phyloP scores from a whole-genome alignment of 2,888 invertebrate species.

The Gymnosoma rotundatum region DNA sequence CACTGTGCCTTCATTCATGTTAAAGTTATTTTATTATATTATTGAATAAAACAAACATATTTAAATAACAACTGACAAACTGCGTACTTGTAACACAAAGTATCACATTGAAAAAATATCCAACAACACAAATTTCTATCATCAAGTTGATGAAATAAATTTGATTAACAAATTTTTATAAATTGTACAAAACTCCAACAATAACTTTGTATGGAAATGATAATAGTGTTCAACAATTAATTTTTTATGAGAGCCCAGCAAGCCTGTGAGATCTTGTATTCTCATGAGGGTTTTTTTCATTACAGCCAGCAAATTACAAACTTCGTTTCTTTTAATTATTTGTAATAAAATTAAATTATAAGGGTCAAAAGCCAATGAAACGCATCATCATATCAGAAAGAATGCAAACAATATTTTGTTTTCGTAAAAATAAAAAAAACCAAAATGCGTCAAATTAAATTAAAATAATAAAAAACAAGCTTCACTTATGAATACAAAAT shows the following conservation, averaged over 20 bases:
- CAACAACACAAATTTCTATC: background rate
- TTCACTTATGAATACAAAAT: conserved; percentile 13
- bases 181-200: conserved; percentile 3
- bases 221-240: conserved; percentile 28
- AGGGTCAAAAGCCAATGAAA: conserved; percentile 62
- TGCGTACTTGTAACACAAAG: background rate
- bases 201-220: conserved; percentile 3
- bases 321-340: conserved; percentile 51
- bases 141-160: conserved; percentile 10
- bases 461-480: background rate
- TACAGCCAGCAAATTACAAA: conserved; percentile 29
- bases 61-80: background rate
- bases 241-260: conserved; percentile 36
- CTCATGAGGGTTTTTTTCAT: conserved; percentile 25
- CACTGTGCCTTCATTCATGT: background rate
- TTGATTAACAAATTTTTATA: conserved; percentile 21
- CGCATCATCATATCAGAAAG: conserved; percentile 25
- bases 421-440: conserved; percentile 38
- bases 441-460: conserved; percentile 14
- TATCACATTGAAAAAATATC: background rate
- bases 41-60: background rate
- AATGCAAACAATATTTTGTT: conserved; percentile 22
- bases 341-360: conserved; percentile 67
- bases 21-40: background rate
- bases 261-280: background rate